Base-by-base conservation (phyloP, 2,113 vertebrate species). In the Cepphus grylle region DNA sequence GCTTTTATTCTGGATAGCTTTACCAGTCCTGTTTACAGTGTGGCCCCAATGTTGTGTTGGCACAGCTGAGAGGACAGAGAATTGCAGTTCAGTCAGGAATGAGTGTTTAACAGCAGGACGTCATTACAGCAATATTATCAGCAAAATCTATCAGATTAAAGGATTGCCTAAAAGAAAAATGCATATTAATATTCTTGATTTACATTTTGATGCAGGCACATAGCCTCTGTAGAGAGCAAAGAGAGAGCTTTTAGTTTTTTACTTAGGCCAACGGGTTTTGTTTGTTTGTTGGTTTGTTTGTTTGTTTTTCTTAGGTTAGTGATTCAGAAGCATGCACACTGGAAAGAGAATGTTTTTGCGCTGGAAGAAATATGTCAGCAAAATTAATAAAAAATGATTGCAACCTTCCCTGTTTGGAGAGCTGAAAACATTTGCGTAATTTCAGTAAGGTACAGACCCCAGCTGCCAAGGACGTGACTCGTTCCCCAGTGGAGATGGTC, bases 191-290 rank as follows among this genome's bases (percentile, higher is more conserved):
- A 61, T 36, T 49, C 25, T 80, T 90, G 58, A 58, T 88, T 83
- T 93, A n/a, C 15, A 66, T 70, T 69, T 65, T 14, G 19, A 22
- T 73, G 5, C 26, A 62, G 29, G 11, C 10, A 36, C 23, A 79
- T 73, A 53, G 10, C 23, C 43, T 94, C n/a, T 72, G 13, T 55
- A 42, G 42, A 79, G 7, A 72, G n/a, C 11, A 72, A 88, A 88
- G 40, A 47, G 29, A 69, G 3, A 38, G 3, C 3, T 85, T 32
- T 87, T 49, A 20, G 6, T 11, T 77, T 94, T 67, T 90, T n/a
- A n/a, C 29, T 67, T 52, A 25, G 6, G 9, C 9, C 0, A 0
- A 85, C 18, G 11, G 8, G 0, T 25, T 86, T 79, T 50, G 18
- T 66, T 66, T 65, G 4, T 66, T 22, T 72, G 40, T 40, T 40